A percentile compares a stretch with the other conserved stretches of the same genome.
These are phyloP conservation scores for Neodiprion pinetum DNA, from an alignment of 1,140 invertebrate species.

Conservation along the genomic window DNA sequence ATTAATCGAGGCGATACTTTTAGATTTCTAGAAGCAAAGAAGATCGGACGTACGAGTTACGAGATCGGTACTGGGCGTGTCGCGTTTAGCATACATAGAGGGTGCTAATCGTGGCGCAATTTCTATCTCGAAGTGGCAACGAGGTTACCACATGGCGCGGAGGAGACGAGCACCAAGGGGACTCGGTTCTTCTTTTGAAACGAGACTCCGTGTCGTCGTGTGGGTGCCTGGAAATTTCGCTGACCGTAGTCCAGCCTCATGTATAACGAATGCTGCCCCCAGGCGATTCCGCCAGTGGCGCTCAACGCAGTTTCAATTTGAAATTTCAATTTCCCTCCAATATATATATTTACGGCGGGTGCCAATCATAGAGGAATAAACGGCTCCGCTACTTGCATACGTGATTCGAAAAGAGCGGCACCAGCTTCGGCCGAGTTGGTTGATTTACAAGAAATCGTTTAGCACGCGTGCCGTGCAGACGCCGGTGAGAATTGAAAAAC, in stretches of 20 bases:
- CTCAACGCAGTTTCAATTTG: neutral
- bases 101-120: constrained; percentile 6
- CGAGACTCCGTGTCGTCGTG: neutral
- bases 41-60: constrained; percentile 17
- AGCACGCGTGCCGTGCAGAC: neutral
- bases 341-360: neutral
- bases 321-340: too few relatives aligned
- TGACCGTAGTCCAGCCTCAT: constrained; percentile 21
- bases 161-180: neutral
- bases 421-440: neutral
- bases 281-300: constrained; percentile 23
- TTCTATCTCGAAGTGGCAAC: neutral
- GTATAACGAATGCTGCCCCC: constrained; percentile 31
- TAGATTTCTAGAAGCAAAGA: neutral
- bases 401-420: neutral
- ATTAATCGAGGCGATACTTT: too few relatives aligned
- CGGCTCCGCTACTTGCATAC: too few relatives aligned
- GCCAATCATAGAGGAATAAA: too few relatives aligned
- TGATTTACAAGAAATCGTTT: constrained; percentile 5
- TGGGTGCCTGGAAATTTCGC: neutral
- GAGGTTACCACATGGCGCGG: neutral
- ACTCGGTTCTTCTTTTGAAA: neutral
- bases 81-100: constrained; percentile 4
- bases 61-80: neutral
- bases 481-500: constrained; percentile 4